Percentiles rank a stretch among this genome's conserved stretches.
Evolutionary conservation across 2,113 vertebrate species (phyloP).

Genomic region (Orientallactaga bullata): DNA sequence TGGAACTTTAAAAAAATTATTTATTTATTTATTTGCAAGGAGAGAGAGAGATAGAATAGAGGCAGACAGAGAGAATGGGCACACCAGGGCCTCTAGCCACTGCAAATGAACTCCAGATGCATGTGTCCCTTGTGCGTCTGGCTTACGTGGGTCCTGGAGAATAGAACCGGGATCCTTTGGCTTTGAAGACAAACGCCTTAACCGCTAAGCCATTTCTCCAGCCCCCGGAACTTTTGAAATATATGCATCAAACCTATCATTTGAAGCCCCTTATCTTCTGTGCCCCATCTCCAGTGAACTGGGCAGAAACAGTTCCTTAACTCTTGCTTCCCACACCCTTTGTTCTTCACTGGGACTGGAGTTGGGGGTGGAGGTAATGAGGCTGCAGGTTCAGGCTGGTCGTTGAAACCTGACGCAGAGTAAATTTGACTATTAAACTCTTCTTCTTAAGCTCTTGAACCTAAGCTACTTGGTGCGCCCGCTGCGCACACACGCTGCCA

Average conservation of each 20-base stretch:
- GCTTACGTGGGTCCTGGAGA: too few relatives aligned
- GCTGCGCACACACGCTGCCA: constrained; percentile 24
- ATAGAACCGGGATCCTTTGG: too few relatives aligned
- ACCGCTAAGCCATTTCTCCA: too few relatives aligned
- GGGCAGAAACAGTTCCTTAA: background rate
- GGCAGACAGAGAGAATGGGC: too few relatives aligned
- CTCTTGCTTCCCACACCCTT: background rate
- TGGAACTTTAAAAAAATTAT: too few relatives aligned
- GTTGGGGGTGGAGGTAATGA: background rate
- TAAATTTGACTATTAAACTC: constrained; percentile 67
- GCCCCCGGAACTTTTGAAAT: background rate
- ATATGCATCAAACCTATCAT: background rate
- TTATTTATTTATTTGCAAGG: too few relatives aligned
- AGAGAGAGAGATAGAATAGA: too few relatives aligned
- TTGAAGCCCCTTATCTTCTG: background rate
- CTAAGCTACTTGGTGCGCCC: constrained; percentile 59
- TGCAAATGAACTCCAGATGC: too few relatives aligned
- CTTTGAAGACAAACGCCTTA: too few relatives aligned
- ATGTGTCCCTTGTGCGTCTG: too few relatives aligned
- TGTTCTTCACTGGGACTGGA: constrained; percentile 29
- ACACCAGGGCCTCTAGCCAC: too few relatives aligned
- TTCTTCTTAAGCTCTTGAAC: constrained; percentile 52
- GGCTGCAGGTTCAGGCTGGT: constrained; percentile 69
- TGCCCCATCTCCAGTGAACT: background rate
- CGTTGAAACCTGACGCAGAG: constrained; percentile 65